Percentiles rank a stretch among this genome's conserved stretches.
Evolutionary conservation across 2,113 vertebrate genomes (phyloP).

Genomic region (Salminus brasiliensis): DNA sequence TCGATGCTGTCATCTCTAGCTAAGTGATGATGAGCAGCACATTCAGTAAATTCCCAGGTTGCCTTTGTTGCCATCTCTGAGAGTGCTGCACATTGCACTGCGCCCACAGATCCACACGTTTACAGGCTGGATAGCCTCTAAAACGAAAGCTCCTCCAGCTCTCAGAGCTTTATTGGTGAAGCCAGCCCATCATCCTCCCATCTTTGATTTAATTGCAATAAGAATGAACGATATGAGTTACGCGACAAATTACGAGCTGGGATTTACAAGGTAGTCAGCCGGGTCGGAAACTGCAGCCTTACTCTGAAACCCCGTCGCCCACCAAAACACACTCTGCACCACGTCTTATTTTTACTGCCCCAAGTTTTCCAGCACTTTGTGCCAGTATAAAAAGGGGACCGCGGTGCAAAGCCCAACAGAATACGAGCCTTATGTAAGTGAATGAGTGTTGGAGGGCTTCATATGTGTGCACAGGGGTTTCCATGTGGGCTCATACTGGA

Average conservation of each 20-base stretch:
- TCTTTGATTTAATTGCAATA: neutral
- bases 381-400: conserved; percentile 41
- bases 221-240: conserved; percentile 4
- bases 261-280: conserved; percentile 21
- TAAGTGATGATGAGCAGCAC: too few species aligned
- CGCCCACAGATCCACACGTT: too few species aligned
- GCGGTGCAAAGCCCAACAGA: conserved; percentile 11
- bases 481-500: neutral
- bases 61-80: too few species aligned
- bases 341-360: conserved; percentile 17
- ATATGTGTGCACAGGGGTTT: neutral
- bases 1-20: too few species aligned
- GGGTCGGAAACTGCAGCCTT: conserved; percentile 3
- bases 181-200: neutral
- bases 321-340: conserved; percentile 21
- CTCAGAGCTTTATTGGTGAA: neutral
- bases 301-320: neutral
- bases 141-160: too few species aligned
- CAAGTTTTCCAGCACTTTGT: conserved; percentile 42
- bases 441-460: too few species aligned
- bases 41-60: too few species aligned
- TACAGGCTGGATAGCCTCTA: too few species aligned
- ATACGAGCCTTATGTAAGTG: neutral
- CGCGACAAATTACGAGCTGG: conserved; percentile 11
- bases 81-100: too few species aligned